These are phyloP conservation scores for Drosophila formosana DNA, from an alignment of 2,888 invertebrate species.

Conservation along the genomic window DNA sequence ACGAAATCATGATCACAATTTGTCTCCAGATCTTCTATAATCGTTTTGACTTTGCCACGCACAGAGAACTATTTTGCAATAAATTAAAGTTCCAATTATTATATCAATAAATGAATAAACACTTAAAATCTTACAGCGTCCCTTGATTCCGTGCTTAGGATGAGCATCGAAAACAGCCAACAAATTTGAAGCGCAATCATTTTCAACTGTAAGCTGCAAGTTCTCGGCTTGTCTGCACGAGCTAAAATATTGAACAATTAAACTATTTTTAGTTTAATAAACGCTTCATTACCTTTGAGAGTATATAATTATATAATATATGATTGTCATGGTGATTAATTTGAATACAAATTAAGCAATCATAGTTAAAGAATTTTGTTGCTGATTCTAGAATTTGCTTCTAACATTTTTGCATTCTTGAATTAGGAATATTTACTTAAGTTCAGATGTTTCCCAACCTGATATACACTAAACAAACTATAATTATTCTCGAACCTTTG, in stretches of 20 bases:
- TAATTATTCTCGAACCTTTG: too few species aligned
- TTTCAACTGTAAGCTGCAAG: background rate
- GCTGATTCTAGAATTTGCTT: too few species aligned
- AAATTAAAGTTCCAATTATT: background rate
- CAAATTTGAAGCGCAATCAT: background rate
- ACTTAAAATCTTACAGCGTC: conserved; percentile 5
- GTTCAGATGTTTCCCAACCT: too few species aligned
- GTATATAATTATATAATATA: background rate
- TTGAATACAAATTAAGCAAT: too few species aligned
- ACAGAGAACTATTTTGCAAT: background rate
- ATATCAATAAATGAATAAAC: background rate
- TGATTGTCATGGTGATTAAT: background rate
- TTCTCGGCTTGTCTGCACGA: background rate
- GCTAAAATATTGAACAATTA: background rate
- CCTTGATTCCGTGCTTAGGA: background rate
- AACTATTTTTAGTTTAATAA: too few species aligned
- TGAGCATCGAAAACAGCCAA: background rate
- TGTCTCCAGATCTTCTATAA: conserved; percentile 15
- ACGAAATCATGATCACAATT: conserved; percentile 37
- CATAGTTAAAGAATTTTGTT: too few species aligned
- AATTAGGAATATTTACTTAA: too few species aligned
- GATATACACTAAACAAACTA: too few species aligned
- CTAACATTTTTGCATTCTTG: too few species aligned
- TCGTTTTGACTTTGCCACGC: background rate
- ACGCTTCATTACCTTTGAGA: background rate